Evolutionary conservation across 2,113 vertebrate species (phyloP).

Genomic region (Phodopus roborovskii): DNA sequence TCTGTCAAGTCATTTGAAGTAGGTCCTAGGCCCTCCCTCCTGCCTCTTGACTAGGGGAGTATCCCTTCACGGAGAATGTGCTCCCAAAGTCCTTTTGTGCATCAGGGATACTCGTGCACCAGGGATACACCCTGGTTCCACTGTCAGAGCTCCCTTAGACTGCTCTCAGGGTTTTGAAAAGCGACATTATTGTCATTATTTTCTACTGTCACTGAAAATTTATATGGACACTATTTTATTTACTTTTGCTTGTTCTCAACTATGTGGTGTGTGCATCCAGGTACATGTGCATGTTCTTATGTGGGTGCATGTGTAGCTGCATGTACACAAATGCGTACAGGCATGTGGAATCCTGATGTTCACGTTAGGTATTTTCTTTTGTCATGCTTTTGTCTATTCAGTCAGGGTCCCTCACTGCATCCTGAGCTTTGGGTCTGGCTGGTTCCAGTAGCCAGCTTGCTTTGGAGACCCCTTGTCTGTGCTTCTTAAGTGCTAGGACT

Average conservation of each 20-base stretch:
- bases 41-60: too few relatives aligned
- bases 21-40: too few relatives aligned
- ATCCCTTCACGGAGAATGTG: too few relatives aligned
- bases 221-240: conserved; percentile 33
- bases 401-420: background rate
- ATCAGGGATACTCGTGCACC: too few relatives aligned
- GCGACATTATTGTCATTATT: conserved; percentile 38
- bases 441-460: background rate
- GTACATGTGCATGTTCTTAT: background rate
- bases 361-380: background rate
- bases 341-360: background rate
- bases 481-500: background rate
- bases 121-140: too few relatives aligned
- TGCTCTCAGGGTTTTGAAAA: conserved; percentile 12
- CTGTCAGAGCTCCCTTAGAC: too few relatives aligned
- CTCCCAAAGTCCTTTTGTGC: too few relatives aligned
- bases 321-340: background rate
- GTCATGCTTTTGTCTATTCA: background rate
- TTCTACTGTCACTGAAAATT: conserved; percentile 23
- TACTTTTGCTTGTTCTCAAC: background rate
- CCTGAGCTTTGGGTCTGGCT: background rate
- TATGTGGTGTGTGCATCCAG: background rate
- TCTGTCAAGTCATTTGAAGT: too few relatives aligned
- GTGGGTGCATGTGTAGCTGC: background rate
- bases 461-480: background rate